Conservation (phyloP, 2,888 invertebrate genomes). For the Antheraea yamamai region DNA sequence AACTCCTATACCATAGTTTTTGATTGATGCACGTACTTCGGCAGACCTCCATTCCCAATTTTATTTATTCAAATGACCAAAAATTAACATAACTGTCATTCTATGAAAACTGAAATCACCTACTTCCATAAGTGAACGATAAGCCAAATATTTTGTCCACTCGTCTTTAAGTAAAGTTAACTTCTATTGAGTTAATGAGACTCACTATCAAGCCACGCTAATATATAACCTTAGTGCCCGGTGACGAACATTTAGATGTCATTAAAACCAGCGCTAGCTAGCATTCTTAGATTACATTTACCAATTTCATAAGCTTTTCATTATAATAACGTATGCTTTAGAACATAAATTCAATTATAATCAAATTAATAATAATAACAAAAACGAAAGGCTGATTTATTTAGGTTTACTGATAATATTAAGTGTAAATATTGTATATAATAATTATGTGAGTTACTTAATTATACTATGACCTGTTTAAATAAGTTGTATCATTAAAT, state of each 20-base stretch:
- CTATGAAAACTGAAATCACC: background rate
- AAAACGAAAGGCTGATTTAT: slow-evolving; percentile 60
- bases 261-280: background rate
- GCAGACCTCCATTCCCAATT: no score
- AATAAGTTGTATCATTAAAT: slow-evolving; percentile 22
- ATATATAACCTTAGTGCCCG: background rate
- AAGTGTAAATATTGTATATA: slow-evolving; percentile 50
- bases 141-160: background rate
- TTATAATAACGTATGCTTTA: background rate
- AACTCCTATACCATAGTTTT: no score
- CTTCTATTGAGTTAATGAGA: background rate
- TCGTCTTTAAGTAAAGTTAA: background rate
- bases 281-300: background rate
- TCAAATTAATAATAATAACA: slow-evolving; percentile 10
- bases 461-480: slow-evolving; percentile 47
- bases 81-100: no score
- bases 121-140: background rate
- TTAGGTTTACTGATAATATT: slow-evolving; percentile 36
- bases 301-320: background rate
- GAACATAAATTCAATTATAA: background rate
- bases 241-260: background rate
- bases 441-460: slow-evolving; percentile 41
- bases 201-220: background rate
- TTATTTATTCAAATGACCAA: no score
- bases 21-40: no score